Conservation (phyloP, 2,113 vertebrate species). For the Aspidoscelis tigris region DNA sequence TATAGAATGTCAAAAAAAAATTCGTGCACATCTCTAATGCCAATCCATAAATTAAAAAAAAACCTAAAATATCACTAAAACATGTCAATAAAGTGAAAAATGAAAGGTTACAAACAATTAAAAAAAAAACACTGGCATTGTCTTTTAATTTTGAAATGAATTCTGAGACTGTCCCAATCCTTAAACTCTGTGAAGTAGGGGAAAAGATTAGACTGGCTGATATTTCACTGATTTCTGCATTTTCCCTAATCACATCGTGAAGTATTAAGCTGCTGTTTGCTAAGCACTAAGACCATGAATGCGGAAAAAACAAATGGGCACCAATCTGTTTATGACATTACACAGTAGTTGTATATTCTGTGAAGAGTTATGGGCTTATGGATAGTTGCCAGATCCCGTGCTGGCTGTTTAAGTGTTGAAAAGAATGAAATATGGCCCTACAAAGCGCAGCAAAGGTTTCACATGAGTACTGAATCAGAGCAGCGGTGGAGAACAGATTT, state of each 20-base stretch:
- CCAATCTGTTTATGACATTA: background rate
- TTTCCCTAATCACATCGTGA: background rate
- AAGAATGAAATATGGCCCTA: background rate
- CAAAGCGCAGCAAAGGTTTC: no score
- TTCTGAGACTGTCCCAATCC: background rate
- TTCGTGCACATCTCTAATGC: no score
- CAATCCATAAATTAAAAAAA: no score
- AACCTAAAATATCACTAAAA: no score
- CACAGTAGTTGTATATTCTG: background rate
- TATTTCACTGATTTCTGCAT: background rate
- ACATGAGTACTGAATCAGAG: background rate
- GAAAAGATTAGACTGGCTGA: background rate
- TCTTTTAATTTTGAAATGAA: background rate
- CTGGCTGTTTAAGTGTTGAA: background rate
- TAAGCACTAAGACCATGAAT: background rate
- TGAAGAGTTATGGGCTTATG: background rate
- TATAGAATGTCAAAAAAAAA: no score
- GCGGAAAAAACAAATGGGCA: background rate
- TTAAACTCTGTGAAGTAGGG: background rate
- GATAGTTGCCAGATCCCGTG: background rate
- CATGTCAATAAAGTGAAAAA: no score
- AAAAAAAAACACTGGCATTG: background rate
- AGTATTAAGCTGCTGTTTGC: background rate
- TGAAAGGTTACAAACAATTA: no score
- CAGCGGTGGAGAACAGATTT: background rate